Evolutionary conservation across 2,113 vertebrate species (phyloP).

Genomic region (Cololabis saira): DNA sequence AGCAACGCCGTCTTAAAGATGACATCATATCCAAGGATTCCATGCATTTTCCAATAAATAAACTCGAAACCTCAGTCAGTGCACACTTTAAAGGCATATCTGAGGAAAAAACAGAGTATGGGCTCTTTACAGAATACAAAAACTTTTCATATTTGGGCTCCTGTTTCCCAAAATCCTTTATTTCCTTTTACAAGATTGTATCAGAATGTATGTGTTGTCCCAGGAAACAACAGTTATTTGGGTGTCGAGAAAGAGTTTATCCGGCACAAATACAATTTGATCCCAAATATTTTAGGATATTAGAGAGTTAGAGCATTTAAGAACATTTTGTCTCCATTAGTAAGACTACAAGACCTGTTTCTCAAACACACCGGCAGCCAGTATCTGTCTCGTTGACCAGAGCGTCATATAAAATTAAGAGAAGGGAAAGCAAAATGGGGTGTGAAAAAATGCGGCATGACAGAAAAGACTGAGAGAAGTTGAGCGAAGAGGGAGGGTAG

Average conservation of each 20-base stretch:
- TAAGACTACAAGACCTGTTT: conserved; percentile 44
- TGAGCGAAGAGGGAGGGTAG: conserved; percentile 59
- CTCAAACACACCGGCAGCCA: conserved; percentile 56
- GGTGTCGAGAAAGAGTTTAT: conserved; percentile 21
- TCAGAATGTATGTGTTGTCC: conserved; percentile 10
- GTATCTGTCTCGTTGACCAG: conserved; percentile 66
- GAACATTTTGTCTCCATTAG: conserved; percentile 68
- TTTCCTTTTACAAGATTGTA: background rate
- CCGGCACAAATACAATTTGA: conserved; percentile 27
- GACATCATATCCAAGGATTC: too few species aligned
- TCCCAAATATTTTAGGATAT: conserved; percentile 48
- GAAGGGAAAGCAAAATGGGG: conserved; percentile 57
- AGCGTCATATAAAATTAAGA: conserved; percentile 55
- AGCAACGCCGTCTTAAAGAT: too few species aligned
- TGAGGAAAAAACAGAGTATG: too few species aligned
- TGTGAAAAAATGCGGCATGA: conserved; percentile 59
- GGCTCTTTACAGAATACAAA: too few species aligned
- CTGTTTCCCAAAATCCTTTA: background rate
- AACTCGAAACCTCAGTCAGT: too few species aligned
- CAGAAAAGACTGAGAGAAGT: conserved; percentile 67
- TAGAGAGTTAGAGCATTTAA: conserved; percentile 46
- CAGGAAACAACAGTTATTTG: conserved; percentile 3
- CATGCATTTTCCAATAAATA: too few species aligned
- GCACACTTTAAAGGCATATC: too few species aligned
- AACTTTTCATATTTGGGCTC: background rate